Base-by-base conservation (phyloP, 2,113 vertebrate species). In the Crotalus viridis region DNA sequence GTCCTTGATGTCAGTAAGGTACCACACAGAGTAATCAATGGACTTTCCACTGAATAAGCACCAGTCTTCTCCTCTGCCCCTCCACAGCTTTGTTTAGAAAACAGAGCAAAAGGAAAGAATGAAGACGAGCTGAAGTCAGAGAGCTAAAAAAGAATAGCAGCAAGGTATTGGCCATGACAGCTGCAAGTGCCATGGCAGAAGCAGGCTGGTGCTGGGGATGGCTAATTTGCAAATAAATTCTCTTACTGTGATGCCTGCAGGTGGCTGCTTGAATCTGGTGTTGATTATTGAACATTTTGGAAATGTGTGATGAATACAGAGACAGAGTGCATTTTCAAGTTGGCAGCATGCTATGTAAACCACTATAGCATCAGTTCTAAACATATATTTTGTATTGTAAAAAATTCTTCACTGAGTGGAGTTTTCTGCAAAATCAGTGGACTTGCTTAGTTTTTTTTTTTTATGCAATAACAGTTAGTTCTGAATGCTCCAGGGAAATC, bases 1-100 rank as follows among this genome's bases (percentile, higher is more conserved):
- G 97, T 97, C 97, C 96, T 95, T 97, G 95, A 97, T 97, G 97
- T 97, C 15, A 89, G 95, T 96, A 98, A 98, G 98, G 97, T 98
- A 97, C 61, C 0, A 0, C 56, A 51, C 81, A 0, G 0, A 95
- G 94, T 95, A 97, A 97, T 96, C 97, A 95, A 96, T 96, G 96
- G 91, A 95, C 89, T 96, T 97, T 97, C 95, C 96, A 96, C 94
- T 93, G 54, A 94, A 87, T 92, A 93, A 92, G 87, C 93, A 59
- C 24, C 2, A 91, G 46, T 93, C 93, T 0, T 0, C 87, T 86
- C 81, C 92, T 94, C 89, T 56, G 90, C 74, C 57, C 94, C 95
- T 85, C 91, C 94, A 55, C 3, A 0, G 17, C 56, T 96, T 81
- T 89, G 95, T 4, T 56, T 86, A 90, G 87, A 85, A 92, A 57